These are phyloP conservation scores for Myopa tessellatipennis DNA, from an alignment of 2,888 invertebrate genomes.

Conservation along the genomic window DNA sequence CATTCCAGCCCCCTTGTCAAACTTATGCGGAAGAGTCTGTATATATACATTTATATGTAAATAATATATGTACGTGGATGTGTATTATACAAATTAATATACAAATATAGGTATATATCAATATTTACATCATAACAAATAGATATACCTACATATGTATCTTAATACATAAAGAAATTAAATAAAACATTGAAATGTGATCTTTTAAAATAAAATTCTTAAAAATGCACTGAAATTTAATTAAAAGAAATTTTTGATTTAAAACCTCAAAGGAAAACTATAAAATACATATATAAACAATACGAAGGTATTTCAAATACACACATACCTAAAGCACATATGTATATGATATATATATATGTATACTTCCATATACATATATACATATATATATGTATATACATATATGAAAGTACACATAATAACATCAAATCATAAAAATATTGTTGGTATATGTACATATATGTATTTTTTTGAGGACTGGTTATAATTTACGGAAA, in stretches of 20 bases:
- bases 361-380: slow-evolving; percentile 49
- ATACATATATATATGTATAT: slow-evolving; percentile 41
- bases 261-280: slow-evolving; percentile 25
- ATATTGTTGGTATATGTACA: slow-evolving; percentile 34
- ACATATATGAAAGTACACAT: slow-evolving; percentile 11
- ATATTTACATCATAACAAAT: slow-evolving; percentile 39
- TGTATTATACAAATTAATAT: not conserved
- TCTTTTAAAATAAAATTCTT: slow-evolving; percentile 40
- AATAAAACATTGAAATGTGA: slow-evolving; percentile 43
- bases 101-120: slow-evolving; percentile 22
- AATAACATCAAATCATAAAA: not conserved
- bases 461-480: slow-evolving; percentile 64
- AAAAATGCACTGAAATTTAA: slow-evolving; percentile 37
- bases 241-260: slow-evolving; percentile 18
- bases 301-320: slow-evolving; percentile 36
- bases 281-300: slow-evolving; percentile 44
- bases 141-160: slow-evolving; percentile 44
- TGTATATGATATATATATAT: slow-evolving; percentile 57
- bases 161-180: slow-evolving; percentile 39
- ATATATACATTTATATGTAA: slow-evolving; percentile 17
- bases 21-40: not conserved
- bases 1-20: too few relatives aligned
- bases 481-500: slow-evolving; percentile 68
- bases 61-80: not conserved
- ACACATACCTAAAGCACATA: slow-evolving; percentile 53